A percentile compares a stretch with the other conserved stretches of the same genome.
phyloP scores from a whole-genome alignment of 1,140 invertebrate species.

The Drosophila mojavensis region DNA sequence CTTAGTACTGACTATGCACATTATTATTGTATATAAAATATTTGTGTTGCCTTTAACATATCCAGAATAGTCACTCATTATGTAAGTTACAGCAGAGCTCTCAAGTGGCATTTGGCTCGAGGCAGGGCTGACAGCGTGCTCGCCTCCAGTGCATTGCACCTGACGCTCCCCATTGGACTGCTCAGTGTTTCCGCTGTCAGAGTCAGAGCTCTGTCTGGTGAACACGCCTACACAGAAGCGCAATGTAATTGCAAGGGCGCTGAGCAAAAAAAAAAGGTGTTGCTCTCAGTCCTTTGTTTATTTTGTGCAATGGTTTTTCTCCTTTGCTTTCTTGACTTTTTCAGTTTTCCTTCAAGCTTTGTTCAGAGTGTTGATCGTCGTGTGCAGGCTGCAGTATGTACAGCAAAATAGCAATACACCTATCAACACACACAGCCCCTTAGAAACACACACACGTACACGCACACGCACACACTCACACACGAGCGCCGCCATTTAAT shows the following conservation, averaged over 20 bases:
- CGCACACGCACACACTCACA: slow-evolving; percentile 16
- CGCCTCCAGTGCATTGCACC: slow-evolving; percentile 20
- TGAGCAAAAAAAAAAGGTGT: not conserved
- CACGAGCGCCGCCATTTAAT: slow-evolving; percentile 55
- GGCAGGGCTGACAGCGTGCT: slow-evolving; percentile 27
- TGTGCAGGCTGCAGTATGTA: slow-evolving; percentile 35
- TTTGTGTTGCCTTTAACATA: too few species aligned
- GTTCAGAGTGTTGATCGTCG: slow-evolving; percentile 42
- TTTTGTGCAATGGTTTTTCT: not conserved
- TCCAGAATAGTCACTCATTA: too few species aligned
- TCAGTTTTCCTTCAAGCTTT: slow-evolving; percentile 6
- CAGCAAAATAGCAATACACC: slow-evolving; percentile 2
- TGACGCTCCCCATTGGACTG: slow-evolving; percentile 21
- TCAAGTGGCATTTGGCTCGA: not conserved
- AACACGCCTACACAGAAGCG: slow-evolving; percentile 8
- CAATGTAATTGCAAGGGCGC: slow-evolving; percentile 10
- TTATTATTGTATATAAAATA: too few species aligned
- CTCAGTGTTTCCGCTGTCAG: slow-evolving; percentile 30
- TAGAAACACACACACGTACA: slow-evolving; percentile 5
- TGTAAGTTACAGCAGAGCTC: not conserved
- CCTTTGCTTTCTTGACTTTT: not conserved
- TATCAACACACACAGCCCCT: not conserved
- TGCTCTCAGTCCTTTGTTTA: slow-evolving; percentile 5
- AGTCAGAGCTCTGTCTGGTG: slow-evolving; percentile 6
- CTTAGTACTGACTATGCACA: too few species aligned